A percentile compares a stretch with the other conserved stretches of the same genome.
Conservation (phyloP, 2,888 invertebrate genomes). For the Bugulina stolonifera region DNA sequence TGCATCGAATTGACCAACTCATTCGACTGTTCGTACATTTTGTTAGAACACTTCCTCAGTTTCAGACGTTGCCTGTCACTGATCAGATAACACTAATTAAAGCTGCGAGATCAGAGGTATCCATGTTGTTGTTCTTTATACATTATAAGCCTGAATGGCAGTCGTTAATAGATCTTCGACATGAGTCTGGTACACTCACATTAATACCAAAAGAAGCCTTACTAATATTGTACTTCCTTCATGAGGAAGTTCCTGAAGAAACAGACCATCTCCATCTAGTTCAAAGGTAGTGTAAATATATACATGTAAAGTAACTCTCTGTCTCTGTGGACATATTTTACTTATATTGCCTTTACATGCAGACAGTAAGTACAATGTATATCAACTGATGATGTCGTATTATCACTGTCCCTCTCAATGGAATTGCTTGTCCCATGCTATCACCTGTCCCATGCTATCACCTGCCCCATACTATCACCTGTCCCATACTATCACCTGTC, state of each 20-base stretch:
- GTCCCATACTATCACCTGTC: too few relatives aligned
- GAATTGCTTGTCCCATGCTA: too few relatives aligned
- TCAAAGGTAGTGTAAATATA: not conserved
- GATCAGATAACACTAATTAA: constrained; percentile 19
- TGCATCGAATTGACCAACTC: not conserved
- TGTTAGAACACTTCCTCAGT: not conserved
- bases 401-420: too few relatives aligned
- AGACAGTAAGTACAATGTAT: too few relatives aligned
- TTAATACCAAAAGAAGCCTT: not conserved
- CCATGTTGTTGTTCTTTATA: not conserved
- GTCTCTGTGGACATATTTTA: too few relatives aligned
- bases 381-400: too few relatives aligned
- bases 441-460: too few relatives aligned
- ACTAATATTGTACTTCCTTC: not conserved
- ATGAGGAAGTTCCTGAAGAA: not conserved
- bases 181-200: not conserved
- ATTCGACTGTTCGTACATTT: not conserved
- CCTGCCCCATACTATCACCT: too few relatives aligned
- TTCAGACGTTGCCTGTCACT: not conserved
- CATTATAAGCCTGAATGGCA: not conserved
- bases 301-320: too few relatives aligned
- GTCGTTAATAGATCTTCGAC: not conserved
- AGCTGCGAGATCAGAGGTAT: not conserved
- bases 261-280: not conserved
- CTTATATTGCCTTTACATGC: too few relatives aligned